Evolutionary conservation across 2,113 vertebrate genomes (phyloP).

Genomic region (Anhinga rufa): DNA sequence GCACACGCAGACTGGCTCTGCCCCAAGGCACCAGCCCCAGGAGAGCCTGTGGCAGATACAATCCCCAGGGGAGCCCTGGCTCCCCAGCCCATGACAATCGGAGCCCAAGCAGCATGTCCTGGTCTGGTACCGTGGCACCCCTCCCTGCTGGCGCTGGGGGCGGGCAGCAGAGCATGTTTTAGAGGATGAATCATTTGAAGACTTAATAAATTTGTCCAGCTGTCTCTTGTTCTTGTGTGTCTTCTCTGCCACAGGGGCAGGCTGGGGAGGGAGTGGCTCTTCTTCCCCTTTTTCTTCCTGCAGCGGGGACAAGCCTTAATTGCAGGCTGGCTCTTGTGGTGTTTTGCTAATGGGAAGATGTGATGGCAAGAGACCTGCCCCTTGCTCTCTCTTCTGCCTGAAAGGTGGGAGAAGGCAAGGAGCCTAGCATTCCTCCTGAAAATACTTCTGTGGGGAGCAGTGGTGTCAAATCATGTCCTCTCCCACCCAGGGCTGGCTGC

Average conservation of each 20-base stretch:
- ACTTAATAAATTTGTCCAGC: neutral
- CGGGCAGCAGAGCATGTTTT: neutral
- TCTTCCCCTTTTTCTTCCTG: neutral
- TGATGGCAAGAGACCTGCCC: neutral
- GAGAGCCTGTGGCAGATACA: neutral
- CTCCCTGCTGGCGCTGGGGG: neutral
- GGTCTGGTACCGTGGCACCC: neutral
- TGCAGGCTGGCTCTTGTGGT: accelerated
- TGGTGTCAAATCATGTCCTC: accelerated
- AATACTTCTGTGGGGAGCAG: neutral
- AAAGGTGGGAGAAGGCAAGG: neutral
- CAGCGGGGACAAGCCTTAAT: neutral
- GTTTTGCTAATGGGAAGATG: neutral
- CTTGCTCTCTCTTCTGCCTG: neutral
- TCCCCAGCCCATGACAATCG: neutral
- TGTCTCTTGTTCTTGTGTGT: neutral
- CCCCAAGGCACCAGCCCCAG: neutral
- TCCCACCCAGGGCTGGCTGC: neutral
- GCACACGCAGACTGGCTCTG: neutral
- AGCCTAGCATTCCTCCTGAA: neutral
- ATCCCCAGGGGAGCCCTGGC: neutral
- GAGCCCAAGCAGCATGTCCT: neutral
- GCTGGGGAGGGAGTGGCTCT: neutral
- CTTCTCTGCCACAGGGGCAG: accelerated
- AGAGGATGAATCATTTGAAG: neutral